Evolutionary conservation across 2,888 invertebrate genomes (phyloP), one percentile per base, ranked within the genome.

Genomic region (Melipona beecheii): DNA sequence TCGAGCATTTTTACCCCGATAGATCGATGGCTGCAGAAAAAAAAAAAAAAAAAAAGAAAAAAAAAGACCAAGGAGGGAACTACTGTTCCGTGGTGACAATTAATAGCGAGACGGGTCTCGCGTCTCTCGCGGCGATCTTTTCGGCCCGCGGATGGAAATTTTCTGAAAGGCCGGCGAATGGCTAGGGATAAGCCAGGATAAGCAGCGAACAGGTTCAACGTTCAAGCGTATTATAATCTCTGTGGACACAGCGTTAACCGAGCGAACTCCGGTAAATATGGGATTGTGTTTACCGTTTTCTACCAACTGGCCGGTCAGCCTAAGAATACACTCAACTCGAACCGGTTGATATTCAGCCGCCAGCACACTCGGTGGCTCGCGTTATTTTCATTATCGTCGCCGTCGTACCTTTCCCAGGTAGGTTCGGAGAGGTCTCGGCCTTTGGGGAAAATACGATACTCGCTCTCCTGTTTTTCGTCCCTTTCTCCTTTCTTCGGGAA

Each of bases 321-420:
- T 54, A 81, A 78, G 72, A 81, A 73, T 31, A 72, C 60, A 66
- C 31, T 60, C 43, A 1, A 66, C 31, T 60, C 43, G 2, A 6
- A 31, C 49, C 72, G 74, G 58, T 24, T 62, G 81, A 84, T 79
- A 75, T 81, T 68, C 74, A 77, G 82, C 80, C 62, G 64, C 64
- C 13, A 11, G n/a, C 49, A 36, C 58, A 36, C 58, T 68, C 36
- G 56, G 24, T 76, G 60, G 36, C 56, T 72, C 64, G 76, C 65
- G 74, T 82, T 78, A 76, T 69, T 87, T 83, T 81, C 88, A 85
- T 88, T 82, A 78, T 54, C 78, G 60, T 60, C 27, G 62, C 52
- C 62, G 50, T 72, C 54, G 36, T 43, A 11, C 82, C 76, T 71
- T 17, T 4, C 6, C 65, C 69, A 52, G 58, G 24, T 3, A 11